A percentile compares a stretch with the other conserved stretches of the same genome.
Evolutionary conservation across 2,113 vertebrate species (phyloP).

Genomic region (Theropithecus gelada): DNA sequence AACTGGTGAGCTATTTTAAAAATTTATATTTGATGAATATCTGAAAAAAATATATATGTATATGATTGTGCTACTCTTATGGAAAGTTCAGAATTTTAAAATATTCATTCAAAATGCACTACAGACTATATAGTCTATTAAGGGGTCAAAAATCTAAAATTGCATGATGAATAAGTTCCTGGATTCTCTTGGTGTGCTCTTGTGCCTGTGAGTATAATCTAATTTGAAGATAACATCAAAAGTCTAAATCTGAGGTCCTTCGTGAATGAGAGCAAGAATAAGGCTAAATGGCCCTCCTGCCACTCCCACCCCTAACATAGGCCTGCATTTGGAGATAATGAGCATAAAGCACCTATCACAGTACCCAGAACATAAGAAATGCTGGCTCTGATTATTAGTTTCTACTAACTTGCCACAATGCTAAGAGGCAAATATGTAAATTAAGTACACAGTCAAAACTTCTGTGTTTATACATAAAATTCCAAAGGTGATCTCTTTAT

Average conservation of each 20-base stretch:
- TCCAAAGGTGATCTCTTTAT: background rate
- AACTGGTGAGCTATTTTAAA: background rate
- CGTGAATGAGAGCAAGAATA: background rate
- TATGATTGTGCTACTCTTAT: background rate
- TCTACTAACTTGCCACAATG: background rate
- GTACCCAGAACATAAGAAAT: background rate
- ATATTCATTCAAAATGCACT: background rate
- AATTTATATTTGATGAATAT: background rate
- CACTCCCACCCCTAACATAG: background rate
- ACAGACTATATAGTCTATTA: background rate
- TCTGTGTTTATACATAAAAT: background rate
- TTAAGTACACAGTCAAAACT: background rate
- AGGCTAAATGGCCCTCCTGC: background rate
- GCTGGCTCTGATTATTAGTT: background rate
- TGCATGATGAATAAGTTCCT: background rate
- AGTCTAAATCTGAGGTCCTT: background rate
- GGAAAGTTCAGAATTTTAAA: background rate
- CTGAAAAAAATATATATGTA: background rate
- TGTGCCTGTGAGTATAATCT: background rate
- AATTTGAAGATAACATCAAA: background rate
- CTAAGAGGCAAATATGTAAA: conserved; percentile 35
- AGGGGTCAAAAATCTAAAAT: background rate
- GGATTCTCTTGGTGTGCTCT: background rate
- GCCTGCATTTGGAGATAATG: background rate
- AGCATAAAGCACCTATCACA: background rate